Evolutionary conservation across 2,113 vertebrate genomes (phyloP).

Genomic region (Myotis yumanensis): DNA sequence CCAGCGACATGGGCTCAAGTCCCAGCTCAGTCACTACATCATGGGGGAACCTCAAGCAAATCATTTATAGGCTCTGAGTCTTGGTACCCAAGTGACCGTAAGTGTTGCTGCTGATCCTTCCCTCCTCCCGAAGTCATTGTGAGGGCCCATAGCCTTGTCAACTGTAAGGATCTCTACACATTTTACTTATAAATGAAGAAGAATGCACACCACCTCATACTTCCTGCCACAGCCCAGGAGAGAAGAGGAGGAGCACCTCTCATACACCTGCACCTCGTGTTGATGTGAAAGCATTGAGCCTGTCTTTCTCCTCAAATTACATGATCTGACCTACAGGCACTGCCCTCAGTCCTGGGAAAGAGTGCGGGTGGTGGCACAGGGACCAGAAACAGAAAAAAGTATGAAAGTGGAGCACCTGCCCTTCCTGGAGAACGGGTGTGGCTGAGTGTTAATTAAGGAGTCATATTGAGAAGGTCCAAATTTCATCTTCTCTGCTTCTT

Average conservation of each 20-base stretch:
- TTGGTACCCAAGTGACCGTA: rapidly evolving
- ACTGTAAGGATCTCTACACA: not conserved
- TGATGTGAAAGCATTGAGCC: not conserved
- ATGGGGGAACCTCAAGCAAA: not conserved
- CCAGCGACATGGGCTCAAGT: not conserved
- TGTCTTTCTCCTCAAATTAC: not conserved
- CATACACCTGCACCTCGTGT: rapidly evolving
- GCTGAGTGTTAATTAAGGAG: not conserved
- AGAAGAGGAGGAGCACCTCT: not conserved
- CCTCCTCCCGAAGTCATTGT: rapidly evolving
- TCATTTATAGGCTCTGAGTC: not conserved
- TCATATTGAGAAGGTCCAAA: not conserved
- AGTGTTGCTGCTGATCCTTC: rapidly evolving
- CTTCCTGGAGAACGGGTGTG: not conserved
- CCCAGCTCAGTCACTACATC: not conserved
- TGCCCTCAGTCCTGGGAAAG: not conserved
- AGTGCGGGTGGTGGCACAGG: not conserved
- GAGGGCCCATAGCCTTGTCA: no score
- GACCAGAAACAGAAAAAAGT: not conserved
- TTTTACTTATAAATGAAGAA: not conserved
- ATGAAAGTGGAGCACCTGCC: not conserved
- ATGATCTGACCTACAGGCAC: not conserved
- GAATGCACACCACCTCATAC: no score
- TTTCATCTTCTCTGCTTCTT: not conserved
- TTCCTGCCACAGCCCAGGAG: not conserved